phyloP scores from a whole-genome alignment of 2,797 vertebrate species.

The Clarias platycephalus region DNA sequence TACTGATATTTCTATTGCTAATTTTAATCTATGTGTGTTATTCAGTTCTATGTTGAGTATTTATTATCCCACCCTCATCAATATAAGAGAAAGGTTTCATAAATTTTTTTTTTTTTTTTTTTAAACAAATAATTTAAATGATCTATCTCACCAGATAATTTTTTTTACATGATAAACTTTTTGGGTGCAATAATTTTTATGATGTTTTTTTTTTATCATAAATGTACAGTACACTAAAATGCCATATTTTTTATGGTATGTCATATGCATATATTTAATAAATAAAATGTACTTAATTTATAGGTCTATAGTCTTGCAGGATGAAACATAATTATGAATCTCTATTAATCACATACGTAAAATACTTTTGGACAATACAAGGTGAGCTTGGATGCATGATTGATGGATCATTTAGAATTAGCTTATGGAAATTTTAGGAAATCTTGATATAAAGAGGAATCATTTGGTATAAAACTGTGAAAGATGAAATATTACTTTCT shows the following conservation, averaged over 20 bases:
- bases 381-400: background rate
- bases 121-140: background rate
- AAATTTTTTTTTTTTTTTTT: background rate
- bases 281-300: background rate
- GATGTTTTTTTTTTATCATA: background rate
- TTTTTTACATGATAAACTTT: background rate
- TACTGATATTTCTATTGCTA: background rate
- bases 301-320: background rate
- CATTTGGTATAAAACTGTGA: slow-evolving; percentile 17
- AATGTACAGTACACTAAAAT: no score
- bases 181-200: background rate
- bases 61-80: background rate
- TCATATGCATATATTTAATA: background rate
- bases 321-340: background rate
- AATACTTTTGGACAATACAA: background rate
- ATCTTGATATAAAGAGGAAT: slow-evolving; percentile 10
- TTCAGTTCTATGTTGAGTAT: background rate
- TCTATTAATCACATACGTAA: background rate
- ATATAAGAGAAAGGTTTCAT: background rate
- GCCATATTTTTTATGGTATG: no score
- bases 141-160: background rate
- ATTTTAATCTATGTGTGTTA: background rate
- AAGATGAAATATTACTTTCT: slow-evolving; percentile 18
- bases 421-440: slow-evolving; percentile 35
- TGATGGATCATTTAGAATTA: slow-evolving; percentile 20